These are phyloP conservation scores for Dendrolimus houi DNA, from an alignment of 2,888 invertebrate genomes.

Conservation along the genomic window DNA sequence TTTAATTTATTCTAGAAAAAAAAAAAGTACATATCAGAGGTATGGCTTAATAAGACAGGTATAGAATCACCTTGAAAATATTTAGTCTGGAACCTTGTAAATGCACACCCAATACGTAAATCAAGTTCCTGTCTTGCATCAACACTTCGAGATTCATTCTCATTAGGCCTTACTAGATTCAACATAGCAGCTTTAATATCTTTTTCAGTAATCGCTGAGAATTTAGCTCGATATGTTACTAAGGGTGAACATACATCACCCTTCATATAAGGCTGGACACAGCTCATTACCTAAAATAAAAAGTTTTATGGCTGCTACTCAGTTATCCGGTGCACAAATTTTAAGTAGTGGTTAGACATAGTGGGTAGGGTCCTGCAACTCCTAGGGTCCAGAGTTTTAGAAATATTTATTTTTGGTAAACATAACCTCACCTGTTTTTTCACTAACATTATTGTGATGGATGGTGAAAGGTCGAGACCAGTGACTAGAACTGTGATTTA, in stretches of 20 bases:
- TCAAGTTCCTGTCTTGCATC: slow-evolving; percentile 98
- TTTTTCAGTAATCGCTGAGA: slow-evolving; percentile 98
- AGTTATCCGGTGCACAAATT: too few relatives aligned
- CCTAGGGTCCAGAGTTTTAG: too few relatives aligned
- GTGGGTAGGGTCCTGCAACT: too few relatives aligned
- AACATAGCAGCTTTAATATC: slow-evolving; percentile 96
- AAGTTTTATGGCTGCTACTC: too few relatives aligned
- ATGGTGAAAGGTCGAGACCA: too few relatives aligned
- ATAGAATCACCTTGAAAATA: slow-evolving; percentile 87
- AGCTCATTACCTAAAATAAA: slow-evolving; percentile 78
- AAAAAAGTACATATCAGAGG: too few relatives aligned
- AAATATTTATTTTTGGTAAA: too few relatives aligned
- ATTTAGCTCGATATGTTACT: slow-evolving; percentile 91
- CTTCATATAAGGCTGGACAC: slow-evolving; percentile 84
- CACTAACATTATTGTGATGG: too few relatives aligned
- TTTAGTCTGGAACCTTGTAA: slow-evolving; percentile 98
- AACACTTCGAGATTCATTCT: slow-evolving; percentile 96
- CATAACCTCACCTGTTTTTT: too few relatives aligned
- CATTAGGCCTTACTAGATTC: slow-evolving; percentile 90
- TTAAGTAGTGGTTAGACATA: too few relatives aligned
- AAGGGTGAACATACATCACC: slow-evolving; percentile 77
- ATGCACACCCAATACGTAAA: slow-evolving; percentile 98
- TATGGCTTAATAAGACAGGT: not conserved
- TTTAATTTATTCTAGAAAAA: too few relatives aligned
- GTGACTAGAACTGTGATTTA: too few relatives aligned